Conservation (phyloP, 1,140 invertebrate species). For the Leguminivora glycinivorella region DNA sequence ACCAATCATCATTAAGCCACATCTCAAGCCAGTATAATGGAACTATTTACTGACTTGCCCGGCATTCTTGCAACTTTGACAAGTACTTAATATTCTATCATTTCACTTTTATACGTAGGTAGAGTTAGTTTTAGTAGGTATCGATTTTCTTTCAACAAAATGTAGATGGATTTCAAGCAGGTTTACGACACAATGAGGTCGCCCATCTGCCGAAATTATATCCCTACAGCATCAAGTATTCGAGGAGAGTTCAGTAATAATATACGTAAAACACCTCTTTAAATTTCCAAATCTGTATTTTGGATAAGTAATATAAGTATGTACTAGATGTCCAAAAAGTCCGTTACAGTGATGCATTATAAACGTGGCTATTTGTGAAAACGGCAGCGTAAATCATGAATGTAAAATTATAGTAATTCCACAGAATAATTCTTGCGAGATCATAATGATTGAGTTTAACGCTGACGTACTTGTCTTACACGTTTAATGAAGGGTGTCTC, state of each 20-base stretch:
- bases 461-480: conserved; percentile 19
- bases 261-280: no score
- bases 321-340: neutral
- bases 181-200: neutral
- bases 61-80: neutral
- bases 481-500: conserved; percentile 1
- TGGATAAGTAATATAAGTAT: neutral
- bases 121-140: no score
- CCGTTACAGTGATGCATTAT: neutral
- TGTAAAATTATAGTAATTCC: neutral
- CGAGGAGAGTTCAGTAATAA: neutral
- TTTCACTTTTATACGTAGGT: no score
- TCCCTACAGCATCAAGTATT: neutral
- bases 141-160: conserved; percentile 1
- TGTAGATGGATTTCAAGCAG: neutral
- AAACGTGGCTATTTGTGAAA: neutral
- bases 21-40: neutral
- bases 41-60: neutral
- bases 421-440: neutral
- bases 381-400: neutral
- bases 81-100: neutral
- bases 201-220: neutral
- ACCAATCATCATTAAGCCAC: neutral
- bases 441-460: conserved; percentile 19
- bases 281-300: neutral